phyloP scores from a whole-genome alignment of 1,140 invertebrate genomes.

The Asobara japonica region DNA sequence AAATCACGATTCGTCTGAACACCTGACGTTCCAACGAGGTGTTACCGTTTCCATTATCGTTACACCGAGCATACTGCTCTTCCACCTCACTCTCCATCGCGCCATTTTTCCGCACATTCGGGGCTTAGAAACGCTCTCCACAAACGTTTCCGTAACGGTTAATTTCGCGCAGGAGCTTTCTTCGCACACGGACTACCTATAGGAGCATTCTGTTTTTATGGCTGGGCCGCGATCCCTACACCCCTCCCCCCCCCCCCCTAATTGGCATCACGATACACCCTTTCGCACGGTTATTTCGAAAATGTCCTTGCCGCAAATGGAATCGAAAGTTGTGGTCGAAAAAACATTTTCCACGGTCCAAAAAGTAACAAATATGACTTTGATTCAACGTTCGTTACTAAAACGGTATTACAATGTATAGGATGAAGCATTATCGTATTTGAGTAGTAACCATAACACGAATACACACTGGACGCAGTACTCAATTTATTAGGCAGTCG shows the following conservation, averaged over 20 bases:
- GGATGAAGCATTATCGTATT: too few relatives aligned
- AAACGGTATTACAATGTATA: too few relatives aligned
- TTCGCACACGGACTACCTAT: neutral
- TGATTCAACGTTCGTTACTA: too few relatives aligned
- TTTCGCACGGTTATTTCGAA: neutral
- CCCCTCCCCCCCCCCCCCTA: neutral
- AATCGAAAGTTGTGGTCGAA: neutral
- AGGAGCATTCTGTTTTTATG: slow-evolving; percentile 5
- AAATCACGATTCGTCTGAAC: slow-evolving; percentile 13
- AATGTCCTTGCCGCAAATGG: neutral
- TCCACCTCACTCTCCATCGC: neutral
- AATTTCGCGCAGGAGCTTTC: slow-evolving; percentile 20
- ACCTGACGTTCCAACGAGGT: neutral
- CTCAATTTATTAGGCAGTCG: too few relatives aligned
- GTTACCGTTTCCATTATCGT: slow-evolving; percentile 25
- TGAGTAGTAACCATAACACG: too few relatives aligned
- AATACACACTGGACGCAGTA: too few relatives aligned
- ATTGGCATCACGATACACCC: slow-evolving; percentile 8
- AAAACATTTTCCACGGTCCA: too few relatives aligned
- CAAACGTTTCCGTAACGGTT: slow-evolving; percentile 19
- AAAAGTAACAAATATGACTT: too few relatives aligned
- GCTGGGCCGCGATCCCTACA: neutral
- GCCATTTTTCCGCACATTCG: slow-evolving; percentile 13
- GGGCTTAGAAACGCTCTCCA: slow-evolving; percentile 4
- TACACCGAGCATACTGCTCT: neutral